phyloP scores from a whole-genome alignment of 1,140 invertebrate genomes.

The Pseudachorutes palmiensis region DNA sequence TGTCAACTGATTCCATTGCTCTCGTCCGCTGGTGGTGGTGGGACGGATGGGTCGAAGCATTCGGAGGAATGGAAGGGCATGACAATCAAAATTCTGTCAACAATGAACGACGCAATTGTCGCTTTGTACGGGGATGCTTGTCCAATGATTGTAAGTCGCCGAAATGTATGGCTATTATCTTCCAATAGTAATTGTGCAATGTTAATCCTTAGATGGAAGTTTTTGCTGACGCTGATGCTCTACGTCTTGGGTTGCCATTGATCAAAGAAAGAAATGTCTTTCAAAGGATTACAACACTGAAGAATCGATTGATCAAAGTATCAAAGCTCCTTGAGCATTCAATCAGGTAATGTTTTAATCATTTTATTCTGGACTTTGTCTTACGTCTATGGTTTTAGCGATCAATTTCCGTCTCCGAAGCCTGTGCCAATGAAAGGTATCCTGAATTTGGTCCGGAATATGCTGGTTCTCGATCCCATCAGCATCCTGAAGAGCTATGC shows the following conservation, averaged over 20 bases:
- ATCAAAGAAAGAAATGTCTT: not conserved
- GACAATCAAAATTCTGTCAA: constrained; percentile 21
- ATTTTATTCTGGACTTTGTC: not conserved
- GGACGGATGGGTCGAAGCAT: constrained; percentile 30
- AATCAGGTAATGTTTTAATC: not conserved
- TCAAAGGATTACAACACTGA: not conserved
- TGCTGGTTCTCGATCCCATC: constrained; percentile 22
- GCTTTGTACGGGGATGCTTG: constrained; percentile 24
- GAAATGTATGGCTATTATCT: not conserved
- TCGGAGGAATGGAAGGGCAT: constrained; percentile 30
- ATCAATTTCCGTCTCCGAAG: constrained; percentile 29
- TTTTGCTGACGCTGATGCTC: not conserved
- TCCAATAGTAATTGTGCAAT: not conserved
- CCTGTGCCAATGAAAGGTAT: constrained; percentile 24
- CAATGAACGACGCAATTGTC: constrained; percentile 12
- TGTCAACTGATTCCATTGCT: constrained; percentile 27
- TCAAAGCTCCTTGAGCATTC: not conserved
- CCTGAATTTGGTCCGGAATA: constrained; percentile 20
- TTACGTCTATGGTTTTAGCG: constrained; percentile 17
- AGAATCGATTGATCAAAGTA: not conserved
- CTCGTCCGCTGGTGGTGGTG: constrained; percentile 30
- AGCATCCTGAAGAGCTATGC: constrained; percentile 14
- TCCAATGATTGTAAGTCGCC: constrained; percentile 25
- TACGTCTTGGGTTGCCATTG: not conserved
- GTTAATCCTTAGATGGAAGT: not conserved